Percentiles rank a stretch among this genome's conserved stretches.
These are phyloP conservation scores for Procambarus clarkii DNA, from an alignment of 1,140 invertebrate species.

Conservation along the genomic window DNA sequence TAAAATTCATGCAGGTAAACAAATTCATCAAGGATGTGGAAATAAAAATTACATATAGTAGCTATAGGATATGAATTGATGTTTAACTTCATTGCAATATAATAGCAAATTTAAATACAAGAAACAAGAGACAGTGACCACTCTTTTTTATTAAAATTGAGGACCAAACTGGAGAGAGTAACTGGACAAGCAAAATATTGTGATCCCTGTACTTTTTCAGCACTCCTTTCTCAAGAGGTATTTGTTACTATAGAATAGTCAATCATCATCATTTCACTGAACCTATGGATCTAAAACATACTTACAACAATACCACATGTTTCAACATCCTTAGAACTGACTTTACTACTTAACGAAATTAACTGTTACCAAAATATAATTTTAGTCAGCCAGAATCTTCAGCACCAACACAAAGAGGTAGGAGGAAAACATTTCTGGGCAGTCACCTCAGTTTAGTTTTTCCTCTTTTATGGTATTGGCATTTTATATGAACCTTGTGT, in stretches of 20 bases:
- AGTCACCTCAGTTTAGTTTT: neutral
- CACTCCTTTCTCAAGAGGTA: neutral
- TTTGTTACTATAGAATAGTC: constrained; percentile 4
- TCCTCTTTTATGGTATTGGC: neutral
- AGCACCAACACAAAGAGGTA: constrained; percentile 51
- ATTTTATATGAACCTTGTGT: neutral
- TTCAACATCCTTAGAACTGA: constrained; percentile 19
- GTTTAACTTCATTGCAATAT: neutral
- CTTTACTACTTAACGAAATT: neutral
- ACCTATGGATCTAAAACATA: neutral
- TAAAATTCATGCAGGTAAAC: neutral
- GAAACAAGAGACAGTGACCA: neutral
- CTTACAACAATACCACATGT: constrained; percentile 22
- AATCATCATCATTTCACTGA: neutral
- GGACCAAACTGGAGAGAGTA: neutral
- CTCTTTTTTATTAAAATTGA: neutral
- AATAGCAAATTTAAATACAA: neutral
- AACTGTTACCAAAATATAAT: neutral
- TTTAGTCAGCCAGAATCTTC: constrained; percentile 36
- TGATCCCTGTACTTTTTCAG: neutral
- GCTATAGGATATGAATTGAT: too few relatives aligned
- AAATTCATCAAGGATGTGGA: too few relatives aligned
- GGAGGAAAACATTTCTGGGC: constrained; percentile 24
- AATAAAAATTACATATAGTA: too few relatives aligned
- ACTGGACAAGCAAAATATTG: neutral